Evolutionary conservation across 2,113 vertebrate genomes (phyloP).

Genomic region (Heterochromis multidens): DNA sequence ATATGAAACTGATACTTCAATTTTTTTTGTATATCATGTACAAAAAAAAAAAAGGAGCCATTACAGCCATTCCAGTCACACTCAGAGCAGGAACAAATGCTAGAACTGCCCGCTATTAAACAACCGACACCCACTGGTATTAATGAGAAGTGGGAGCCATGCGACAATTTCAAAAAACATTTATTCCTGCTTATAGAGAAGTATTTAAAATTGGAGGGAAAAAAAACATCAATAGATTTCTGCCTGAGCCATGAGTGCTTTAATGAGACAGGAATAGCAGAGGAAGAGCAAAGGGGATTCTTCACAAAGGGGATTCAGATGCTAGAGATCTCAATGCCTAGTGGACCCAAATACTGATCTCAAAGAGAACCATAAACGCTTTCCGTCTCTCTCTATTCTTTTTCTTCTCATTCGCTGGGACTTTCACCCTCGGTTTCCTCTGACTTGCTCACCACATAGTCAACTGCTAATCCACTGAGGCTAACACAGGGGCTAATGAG

Average conservation of each 20-base stretch:
- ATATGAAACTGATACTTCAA: background rate
- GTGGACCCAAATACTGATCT: constrained; percentile 19
- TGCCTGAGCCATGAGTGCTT: constrained; percentile 6
- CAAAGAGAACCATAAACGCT: background rate
- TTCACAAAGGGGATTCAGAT: background rate
- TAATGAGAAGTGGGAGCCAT: background rate
- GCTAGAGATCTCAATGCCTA: background rate
- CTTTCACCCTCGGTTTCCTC: constrained; percentile 6
- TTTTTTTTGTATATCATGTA: background rate
- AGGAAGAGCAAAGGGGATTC: background rate
- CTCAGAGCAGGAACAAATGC: background rate
- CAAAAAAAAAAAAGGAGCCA: background rate
- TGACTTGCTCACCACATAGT: constrained; percentile 35
- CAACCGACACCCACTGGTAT: background rate
- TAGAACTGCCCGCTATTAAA: background rate
- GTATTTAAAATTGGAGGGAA: background rate
- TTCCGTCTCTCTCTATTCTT: background rate
- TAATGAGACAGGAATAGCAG: constrained; percentile 14
- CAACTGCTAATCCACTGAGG: constrained; percentile 48
- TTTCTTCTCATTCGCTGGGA: background rate
- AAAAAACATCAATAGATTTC: constrained; percentile 15
- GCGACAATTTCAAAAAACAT: background rate
- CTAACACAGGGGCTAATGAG: constrained; percentile 63
- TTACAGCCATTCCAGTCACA: background rate
- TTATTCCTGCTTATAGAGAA: background rate